phyloP scores from a whole-genome alignment of 2,113 vertebrate genomes.

The Danionella cerebrum region DNA sequence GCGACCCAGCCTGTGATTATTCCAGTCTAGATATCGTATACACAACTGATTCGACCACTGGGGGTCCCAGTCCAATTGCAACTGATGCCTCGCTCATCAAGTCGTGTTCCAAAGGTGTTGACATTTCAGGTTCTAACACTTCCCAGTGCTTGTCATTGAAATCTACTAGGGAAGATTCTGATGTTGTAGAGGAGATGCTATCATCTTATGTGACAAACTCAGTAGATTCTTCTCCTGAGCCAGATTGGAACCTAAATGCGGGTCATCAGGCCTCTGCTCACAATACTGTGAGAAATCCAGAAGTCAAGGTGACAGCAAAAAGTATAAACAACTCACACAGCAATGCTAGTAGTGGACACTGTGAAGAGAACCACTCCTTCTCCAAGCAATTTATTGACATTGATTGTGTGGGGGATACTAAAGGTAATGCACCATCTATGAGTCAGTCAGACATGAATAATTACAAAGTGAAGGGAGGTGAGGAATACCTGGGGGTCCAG shows the following conservation, averaged over 20 bases:
- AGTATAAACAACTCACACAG: background rate
- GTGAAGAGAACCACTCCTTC: background rate
- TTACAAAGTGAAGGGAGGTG: background rate
- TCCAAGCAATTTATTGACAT: background rate
- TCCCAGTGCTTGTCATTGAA: background rate
- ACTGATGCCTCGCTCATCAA: background rate
- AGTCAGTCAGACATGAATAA: background rate
- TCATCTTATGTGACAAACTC: background rate
- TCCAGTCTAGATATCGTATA: background rate
- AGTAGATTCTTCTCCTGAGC: background rate
- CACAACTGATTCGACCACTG: background rate
- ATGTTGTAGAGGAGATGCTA: background rate
- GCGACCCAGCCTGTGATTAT: background rate
- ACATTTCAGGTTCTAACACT: background rate
- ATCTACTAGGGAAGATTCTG: background rate
- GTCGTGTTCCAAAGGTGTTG: background rate
- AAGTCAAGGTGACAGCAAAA: background rate
- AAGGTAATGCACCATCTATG: background rate
- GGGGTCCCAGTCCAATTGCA: background rate
- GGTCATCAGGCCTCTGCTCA: background rate
- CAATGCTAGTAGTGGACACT: background rate
- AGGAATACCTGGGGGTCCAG: background rate
- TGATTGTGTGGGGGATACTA: background rate
- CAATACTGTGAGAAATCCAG: background rate
- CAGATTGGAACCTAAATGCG: background rate